Percentiles rank a stretch among this genome's conserved stretches.
Conservation (phyloP, 2,888 invertebrate genomes). For the Drosophila nigricruria region DNA sequence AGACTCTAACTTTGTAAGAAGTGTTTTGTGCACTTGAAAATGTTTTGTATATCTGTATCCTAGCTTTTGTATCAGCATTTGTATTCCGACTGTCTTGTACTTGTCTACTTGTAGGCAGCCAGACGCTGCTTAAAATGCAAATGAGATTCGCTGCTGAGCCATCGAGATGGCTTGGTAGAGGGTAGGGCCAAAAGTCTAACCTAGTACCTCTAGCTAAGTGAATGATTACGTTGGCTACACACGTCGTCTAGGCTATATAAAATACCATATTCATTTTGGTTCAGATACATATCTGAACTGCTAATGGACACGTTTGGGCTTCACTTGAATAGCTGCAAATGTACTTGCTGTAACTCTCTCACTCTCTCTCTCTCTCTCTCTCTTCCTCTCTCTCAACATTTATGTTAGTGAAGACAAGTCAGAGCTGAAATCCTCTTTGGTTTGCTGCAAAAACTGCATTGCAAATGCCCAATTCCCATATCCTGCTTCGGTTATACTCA, state of each 20-base stretch:
- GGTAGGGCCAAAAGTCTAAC: not conserved
- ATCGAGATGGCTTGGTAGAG: conserved; percentile 6
- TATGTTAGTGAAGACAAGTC: too few species aligned
- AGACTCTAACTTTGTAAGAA: conserved; percentile 46
- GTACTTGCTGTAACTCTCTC: not conserved
- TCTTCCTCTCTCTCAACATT: not conserved
- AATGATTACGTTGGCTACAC: conserved; percentile 30
- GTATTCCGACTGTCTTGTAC: conserved; percentile 9
- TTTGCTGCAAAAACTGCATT: conserved; percentile 2
- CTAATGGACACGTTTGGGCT: not conserved
- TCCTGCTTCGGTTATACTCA: not conserved
- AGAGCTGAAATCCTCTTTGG: not conserved
- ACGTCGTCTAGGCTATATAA: not conserved
- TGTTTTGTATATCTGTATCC: conserved; percentile 32
- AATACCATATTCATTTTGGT: not conserved
- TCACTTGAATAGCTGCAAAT: not conserved
- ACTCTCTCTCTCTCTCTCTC: not conserved
- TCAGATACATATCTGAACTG: not conserved
- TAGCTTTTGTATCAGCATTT: not conserved
- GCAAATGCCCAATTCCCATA: conserved; percentile 1
- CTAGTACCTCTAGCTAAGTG: conserved; percentile 46
- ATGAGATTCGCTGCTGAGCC: conserved; percentile 29
- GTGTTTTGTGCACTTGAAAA: conserved; percentile 62
- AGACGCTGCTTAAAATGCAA: conserved; percentile 44
- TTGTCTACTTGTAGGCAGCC: conserved; percentile 39